Evolutionary conservation across 2,888 invertebrate species (phyloP), one percentile per base, ranked within the genome.

Genomic region (Hirtodrosophila duncani): DNA sequence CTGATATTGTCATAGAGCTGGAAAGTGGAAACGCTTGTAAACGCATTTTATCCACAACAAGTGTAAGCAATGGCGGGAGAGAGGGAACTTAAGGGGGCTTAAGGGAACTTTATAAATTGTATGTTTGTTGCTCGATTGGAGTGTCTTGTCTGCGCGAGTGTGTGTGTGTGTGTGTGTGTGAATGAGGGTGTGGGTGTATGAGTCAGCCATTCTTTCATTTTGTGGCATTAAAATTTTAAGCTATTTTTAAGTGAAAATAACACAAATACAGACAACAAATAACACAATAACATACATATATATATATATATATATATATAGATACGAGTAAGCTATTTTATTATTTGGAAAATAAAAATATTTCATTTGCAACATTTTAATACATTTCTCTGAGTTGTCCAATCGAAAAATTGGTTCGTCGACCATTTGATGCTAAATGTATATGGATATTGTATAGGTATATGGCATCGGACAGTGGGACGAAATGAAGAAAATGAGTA

Each of bases 231-330:
- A 30, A 55, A 58, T 36, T 50, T 50, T 30, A 41, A 56, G 42
- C 75, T 72, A 72, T 72, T 72, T 72, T 75, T 75, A 67, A 56
- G 58, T 55, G 26, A 63, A 72, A 44, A 55, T 13, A 39, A 58
- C 53, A 34, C 31, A 36, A 13, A 31, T 27, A 50, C 29, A 23
- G 8, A 36, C 31, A 56, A 39, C 29, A 38, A 11, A 44, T 55
- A 36, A 55, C 44, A 61, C 43, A n/a, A n/a, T n/a, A n/a, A n/a
- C n/a, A n/a, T n/a, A n/a, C n/a, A n/a, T n/a, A n/a, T n/a, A n/a
- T n/a, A 23, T 14, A 49, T 9, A 42, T 18, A 26, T 9, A 39
- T 16, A 44, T n/a, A 14, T 9, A 48, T 30, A 9, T 5, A 29
- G 8, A 31, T 23, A 27, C 27, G 46, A 29, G 20, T n/a, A n/a